These are phyloP conservation scores for Crossoptilon crossoptilon DNA, from an alignment of 2,797 vertebrate genomes.

Conservation along the genomic window DNA sequence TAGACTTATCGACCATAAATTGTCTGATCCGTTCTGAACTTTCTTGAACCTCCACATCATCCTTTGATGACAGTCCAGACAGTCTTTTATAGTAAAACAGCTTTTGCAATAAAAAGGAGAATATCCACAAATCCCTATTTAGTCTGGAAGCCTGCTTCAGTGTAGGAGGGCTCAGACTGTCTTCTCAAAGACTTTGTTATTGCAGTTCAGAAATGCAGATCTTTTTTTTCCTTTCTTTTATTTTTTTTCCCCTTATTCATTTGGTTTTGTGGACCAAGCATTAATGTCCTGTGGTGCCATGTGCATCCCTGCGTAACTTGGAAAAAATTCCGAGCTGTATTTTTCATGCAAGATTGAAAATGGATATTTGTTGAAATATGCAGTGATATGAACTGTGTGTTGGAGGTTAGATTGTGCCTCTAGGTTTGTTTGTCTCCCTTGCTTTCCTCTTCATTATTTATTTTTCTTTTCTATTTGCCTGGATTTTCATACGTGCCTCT, in stretches of 20 bases:
- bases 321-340: conserved; percentile 28
- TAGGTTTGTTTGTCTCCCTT: conserved; percentile 34
- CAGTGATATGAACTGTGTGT: neutral
- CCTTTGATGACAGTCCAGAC: conserved; percentile 23
- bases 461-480: conserved; percentile 32
- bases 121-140: neutral
- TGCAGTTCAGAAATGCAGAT: neutral
- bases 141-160: neutral
- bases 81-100: conserved; percentile 24
- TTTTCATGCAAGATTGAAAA: conserved; percentile 46
- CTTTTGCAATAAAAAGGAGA: conserved; percentile 44
- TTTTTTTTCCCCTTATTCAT: neutral
- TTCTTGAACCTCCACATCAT: conserved; percentile 21
- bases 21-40: conserved; percentile 9
- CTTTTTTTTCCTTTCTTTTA: neutral
- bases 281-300: neutral
- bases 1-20: neutral
- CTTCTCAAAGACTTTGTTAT: neutral
- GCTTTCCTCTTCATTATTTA: conserved; percentile 42
- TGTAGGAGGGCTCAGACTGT: neutral
- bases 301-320: neutral
- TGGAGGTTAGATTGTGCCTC: conserved; percentile 27
- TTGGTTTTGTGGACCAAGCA: neutral
- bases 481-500: conserved; percentile 14
- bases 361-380: neutral